Evolutionary conservation across 2,888 invertebrate genomes (phyloP).

Genomic region (Drosophila subquinaria): DNA sequence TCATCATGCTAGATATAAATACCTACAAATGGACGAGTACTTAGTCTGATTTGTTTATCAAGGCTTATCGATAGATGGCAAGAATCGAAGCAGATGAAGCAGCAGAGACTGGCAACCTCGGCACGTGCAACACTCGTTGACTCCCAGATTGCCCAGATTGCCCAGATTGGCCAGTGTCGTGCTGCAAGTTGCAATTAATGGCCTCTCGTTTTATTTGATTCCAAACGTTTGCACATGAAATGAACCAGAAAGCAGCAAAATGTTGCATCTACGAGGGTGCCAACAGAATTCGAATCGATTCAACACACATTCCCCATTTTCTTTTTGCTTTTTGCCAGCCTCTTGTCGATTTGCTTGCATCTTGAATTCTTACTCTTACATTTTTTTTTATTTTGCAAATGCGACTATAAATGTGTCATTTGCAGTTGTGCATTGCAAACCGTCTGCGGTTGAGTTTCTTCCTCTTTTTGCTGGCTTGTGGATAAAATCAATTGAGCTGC

Average conservation of each 20-base stretch:
- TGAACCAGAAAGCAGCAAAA: constrained; percentile 74
- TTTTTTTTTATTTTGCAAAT: constrained; percentile 14
- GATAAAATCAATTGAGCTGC: constrained; percentile 42
- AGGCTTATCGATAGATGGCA: constrained; percentile 41
- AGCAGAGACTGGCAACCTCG: constrained; percentile 12
- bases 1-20: constrained; percentile 14
- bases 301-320: constrained; percentile 12
- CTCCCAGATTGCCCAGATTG: constrained; percentile 2
- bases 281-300: constrained; percentile 20
- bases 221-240: constrained; percentile 75
- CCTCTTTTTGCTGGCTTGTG: constrained; percentile 18
- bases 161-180: constrained; percentile 22
- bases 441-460: not conserved
- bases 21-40: constrained; percentile 9
- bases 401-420: constrained; percentile 60
- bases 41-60: constrained; percentile 53
- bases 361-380: constrained; percentile 20
- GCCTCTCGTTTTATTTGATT: constrained; percentile 68
- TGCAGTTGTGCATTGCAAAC: constrained; percentile 54
- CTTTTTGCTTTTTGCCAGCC: not conserved
- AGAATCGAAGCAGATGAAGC: not conserved
- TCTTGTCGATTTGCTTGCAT: constrained; percentile 6
- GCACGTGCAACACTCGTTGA: constrained; percentile 14
- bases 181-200: constrained; percentile 68
- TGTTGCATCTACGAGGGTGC: constrained; percentile 62